A percentile compares a stretch with the other conserved stretches of the same genome.
These are phyloP conservation scores for Cataglyphis rosenhaueri DNA, from an alignment of 2,888 invertebrate genomes.

Conservation along the genomic window DNA sequence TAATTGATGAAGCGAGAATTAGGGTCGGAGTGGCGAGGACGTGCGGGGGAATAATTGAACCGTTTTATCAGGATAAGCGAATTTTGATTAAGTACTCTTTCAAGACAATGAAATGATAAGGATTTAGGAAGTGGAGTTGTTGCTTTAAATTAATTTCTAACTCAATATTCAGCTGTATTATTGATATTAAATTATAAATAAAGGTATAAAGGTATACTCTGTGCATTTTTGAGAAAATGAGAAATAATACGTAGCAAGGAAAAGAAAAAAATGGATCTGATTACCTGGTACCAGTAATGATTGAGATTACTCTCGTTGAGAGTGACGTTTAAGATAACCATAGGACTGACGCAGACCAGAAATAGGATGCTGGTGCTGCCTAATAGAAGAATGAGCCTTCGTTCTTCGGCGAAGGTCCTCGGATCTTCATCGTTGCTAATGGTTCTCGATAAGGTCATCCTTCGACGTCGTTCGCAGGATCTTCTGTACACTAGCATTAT, in stretches of 20 bases:
- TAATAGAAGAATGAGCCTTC: conserved; percentile 88
- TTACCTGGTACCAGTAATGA: conserved; percentile 89
- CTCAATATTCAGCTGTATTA: not conserved
- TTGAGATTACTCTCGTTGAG: conserved; percentile 88
- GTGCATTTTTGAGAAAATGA: not conserved
- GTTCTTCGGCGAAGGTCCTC: conserved; percentile 89
- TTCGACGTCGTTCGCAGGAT: conserved; percentile 88
- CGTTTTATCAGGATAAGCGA: not conserved
- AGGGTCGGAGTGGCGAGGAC: not conserved
- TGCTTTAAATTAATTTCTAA: not conserved
- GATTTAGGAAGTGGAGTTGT: not conserved
- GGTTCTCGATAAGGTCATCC: conserved; percentile 89
- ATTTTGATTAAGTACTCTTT: not conserved
- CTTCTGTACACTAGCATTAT: conserved; percentile 89
- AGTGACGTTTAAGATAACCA: conserved; percentile 90
- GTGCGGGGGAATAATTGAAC: conserved; percentile 57
- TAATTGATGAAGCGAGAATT: conserved; percentile 36
- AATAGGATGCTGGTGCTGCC: conserved; percentile 90
- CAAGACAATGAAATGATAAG: not conserved
- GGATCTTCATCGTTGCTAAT: conserved; percentile 88
- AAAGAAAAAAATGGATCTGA: not conserved
- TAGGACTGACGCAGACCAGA: conserved; percentile 90
- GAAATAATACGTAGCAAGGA: no score
- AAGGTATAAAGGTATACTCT: not conserved
- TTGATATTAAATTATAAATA: conserved; percentile 7